A percentile compares a stretch with the other conserved stretches of the same genome.
These are phyloP conservation scores for Acridotheres tristis DNA, from an alignment of 2,797 vertebrate species.

Conservation along the genomic window DNA sequence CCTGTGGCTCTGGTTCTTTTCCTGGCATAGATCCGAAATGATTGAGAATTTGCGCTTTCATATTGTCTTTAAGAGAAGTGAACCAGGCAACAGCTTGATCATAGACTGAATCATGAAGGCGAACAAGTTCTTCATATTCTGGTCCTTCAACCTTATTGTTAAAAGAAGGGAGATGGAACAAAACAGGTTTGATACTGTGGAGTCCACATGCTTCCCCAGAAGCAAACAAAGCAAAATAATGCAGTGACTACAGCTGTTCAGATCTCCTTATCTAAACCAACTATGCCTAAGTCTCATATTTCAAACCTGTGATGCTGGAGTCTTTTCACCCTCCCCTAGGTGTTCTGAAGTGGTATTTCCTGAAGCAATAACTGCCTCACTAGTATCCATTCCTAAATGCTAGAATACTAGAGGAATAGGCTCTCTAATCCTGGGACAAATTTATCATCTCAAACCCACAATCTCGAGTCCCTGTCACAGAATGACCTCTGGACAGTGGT, in stretches of 20 bases:
- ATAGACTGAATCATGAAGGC: conserved; percentile 88
- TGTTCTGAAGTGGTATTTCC: not conserved
- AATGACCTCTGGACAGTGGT: not conserved
- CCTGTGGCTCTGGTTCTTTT: conserved; percentile 88
- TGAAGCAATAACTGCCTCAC: not conserved
- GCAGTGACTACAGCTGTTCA: not conserved
- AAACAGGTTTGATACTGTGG: not conserved
- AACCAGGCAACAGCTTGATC: conserved; percentile 92
- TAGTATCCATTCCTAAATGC: not conserved
- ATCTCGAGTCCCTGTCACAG: not conserved
- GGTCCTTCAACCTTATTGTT: conserved; percentile 84
- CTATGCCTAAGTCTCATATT: not conserved
- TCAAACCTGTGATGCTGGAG: conserved; percentile 27
- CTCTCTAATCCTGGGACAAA: not conserved
- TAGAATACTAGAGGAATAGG: not conserved
- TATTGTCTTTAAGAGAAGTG: conserved; percentile 90
- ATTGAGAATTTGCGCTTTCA: conserved; percentile 92
- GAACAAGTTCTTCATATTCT: conserved; percentile 84
- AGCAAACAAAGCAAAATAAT: conserved; percentile 42
- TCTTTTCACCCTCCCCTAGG: conserved; percentile 27
- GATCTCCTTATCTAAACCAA: not conserved
- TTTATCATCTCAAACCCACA: not conserved
- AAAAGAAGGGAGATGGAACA: not conserved
- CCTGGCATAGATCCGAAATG: conserved; percentile 91
- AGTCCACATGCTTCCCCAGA: not conserved